Evolutionary conservation across 2,113 vertebrate genomes (phyloP).

Genomic region (Cebidichthys violaceus): DNA sequence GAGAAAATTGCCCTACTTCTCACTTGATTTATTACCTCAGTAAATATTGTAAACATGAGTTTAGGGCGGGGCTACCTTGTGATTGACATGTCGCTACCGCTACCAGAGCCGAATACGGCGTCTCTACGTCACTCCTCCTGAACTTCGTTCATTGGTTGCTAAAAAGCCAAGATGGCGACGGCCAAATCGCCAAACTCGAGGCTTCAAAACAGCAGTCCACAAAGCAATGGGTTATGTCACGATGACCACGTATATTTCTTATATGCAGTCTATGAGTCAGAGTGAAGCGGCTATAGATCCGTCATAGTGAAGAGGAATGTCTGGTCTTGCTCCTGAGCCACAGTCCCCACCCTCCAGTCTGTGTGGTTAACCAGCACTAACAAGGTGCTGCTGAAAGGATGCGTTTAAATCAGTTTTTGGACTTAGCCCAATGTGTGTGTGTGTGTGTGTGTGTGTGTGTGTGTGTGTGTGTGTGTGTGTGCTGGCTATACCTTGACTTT

Average conservation of each 20-base stretch:
- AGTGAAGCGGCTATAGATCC: background rate
- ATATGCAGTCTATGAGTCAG: background rate
- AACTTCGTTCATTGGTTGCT: background rate
- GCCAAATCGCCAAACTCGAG: background rate
- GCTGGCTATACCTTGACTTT: background rate
- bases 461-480: too few relatives aligned
- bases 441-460: background rate
- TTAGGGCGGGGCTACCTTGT: background rate
- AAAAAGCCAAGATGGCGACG: background rate
- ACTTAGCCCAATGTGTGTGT: background rate
- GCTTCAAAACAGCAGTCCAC: background rate
- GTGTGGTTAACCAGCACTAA: constrained; percentile 3
- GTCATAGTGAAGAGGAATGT: background rate
- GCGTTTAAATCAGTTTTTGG: background rate
- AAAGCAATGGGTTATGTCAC: background rate
- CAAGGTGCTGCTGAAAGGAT: background rate
- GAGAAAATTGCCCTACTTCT: background rate
- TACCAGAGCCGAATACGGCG: background rate
- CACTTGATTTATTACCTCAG: too few relatives aligned
- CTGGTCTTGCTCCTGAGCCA: background rate
- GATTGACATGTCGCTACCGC: background rate
- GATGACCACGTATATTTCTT: background rate
- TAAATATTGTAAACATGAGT: background rate
- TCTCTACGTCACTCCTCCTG: background rate
- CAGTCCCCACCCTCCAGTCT: background rate